These are phyloP conservation scores for Crotalus tigris DNA, from an alignment of 2,113 vertebrate species.

Conservation along the genomic window DNA sequence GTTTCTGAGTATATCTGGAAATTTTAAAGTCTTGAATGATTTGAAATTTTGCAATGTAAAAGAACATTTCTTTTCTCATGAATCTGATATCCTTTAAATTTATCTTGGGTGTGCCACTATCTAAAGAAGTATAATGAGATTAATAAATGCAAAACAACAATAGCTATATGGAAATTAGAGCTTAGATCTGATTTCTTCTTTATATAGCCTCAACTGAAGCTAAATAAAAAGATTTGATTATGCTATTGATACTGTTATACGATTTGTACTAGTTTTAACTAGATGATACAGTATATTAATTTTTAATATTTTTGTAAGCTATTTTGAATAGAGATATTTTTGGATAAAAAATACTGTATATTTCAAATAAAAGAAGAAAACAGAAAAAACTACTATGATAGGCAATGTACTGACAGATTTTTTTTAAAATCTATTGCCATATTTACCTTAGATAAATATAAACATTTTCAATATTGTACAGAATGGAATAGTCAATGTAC, in stretches of 20 bases:
- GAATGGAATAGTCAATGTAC: background rate
- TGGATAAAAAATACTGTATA: background rate
- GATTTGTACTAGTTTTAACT: background rate
- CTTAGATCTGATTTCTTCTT: background rate
- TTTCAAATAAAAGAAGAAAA: background rate
- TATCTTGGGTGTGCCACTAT: background rate
- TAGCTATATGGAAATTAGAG: background rate
- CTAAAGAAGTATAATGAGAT: background rate
- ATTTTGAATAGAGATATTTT: constrained; percentile 23
- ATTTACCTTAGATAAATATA: background rate
- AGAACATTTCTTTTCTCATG: background rate
- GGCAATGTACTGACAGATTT: background rate
- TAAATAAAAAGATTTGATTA: background rate
- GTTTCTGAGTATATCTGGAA: background rate
- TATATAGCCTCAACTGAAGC: background rate
- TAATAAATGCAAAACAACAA: background rate
- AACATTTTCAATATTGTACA: background rate
- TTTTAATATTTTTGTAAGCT: constrained; percentile 28
- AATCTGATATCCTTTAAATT: background rate
- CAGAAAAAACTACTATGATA: background rate
- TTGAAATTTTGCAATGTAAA: background rate
- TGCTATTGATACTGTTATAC: background rate
- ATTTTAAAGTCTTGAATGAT: background rate
- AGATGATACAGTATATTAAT: background rate
- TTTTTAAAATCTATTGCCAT: background rate